Evolutionary conservation across 2,797 vertebrate genomes (phyloP).

Genomic region (Emydoidea blandingii): DNA sequence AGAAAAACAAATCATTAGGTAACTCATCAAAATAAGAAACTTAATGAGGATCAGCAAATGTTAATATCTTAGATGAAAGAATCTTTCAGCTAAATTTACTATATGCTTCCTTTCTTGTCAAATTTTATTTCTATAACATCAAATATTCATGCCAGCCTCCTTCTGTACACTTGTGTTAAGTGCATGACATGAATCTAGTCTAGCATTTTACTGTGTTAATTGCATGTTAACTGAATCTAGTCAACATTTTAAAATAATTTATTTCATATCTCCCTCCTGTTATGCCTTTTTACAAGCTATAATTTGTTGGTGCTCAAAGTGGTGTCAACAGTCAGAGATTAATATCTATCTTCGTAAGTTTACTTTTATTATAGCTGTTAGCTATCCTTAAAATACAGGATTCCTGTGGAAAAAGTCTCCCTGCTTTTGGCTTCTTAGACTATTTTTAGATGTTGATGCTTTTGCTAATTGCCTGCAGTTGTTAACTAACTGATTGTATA

Average conservation of each 20-base stretch:
- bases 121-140: conserved; percentile 25
- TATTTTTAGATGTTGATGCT: conserved; percentile 36
- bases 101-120: conserved; percentile 55
- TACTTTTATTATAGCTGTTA: conserved; percentile 70
- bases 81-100: conserved; percentile 32
- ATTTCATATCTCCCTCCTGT: conserved; percentile 69
- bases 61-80: conserved; percentile 31
- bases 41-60: conserved; percentile 65
- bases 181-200: conserved; percentile 65
- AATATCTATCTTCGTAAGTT: conserved; percentile 79
- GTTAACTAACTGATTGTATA: background rate
- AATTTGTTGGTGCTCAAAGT: conserved; percentile 78
- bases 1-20: conserved; percentile 35
- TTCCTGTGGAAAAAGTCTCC: conserved; percentile 49
- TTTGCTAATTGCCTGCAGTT: conserved; percentile 15
- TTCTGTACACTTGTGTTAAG: conserved; percentile 47
- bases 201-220: conserved; percentile 67
- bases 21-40: background rate
- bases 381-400: conserved; percentile 59
- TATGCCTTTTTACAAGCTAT: conserved; percentile 78
- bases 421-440: conserved; percentile 49
- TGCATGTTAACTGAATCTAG: conserved; percentile 71
- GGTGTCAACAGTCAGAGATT: conserved; percentile 79
- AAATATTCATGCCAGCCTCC: conserved; percentile 28
- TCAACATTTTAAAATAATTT: conserved; percentile 54